Evolutionary conservation across 2,888 invertebrate species (phyloP).

Genomic region (Camponotus fellah): DNA sequence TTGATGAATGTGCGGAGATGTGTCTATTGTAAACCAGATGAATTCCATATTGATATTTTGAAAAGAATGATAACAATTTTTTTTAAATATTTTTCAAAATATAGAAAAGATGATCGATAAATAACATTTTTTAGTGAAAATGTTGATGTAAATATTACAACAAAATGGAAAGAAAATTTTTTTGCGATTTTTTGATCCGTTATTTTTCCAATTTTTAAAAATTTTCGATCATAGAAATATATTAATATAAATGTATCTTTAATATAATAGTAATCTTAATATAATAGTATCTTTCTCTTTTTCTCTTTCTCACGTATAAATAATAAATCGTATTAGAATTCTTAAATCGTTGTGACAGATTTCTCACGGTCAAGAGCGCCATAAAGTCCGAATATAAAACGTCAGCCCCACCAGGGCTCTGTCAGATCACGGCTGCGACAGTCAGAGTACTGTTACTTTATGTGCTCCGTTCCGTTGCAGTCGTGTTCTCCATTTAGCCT

Average conservation of each 20-base stretch:
- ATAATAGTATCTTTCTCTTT: neutral
- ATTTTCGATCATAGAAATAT: neutral
- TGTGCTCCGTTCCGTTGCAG: neutral
- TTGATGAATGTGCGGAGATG: neutral
- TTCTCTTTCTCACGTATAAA: neutral
- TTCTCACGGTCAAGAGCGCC: neutral
- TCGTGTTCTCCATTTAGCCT: neutral
- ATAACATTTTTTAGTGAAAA: neutral
- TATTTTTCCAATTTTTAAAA: neutral
- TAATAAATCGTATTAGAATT: neutral
- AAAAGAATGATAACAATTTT: neutral
- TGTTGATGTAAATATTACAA: neutral
- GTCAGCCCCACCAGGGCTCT: neutral
- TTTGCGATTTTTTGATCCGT: neutral
- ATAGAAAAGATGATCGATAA: neutral
- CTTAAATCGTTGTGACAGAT: neutral
- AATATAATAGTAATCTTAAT: no score
- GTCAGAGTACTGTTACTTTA: slow-evolving; percentile 28
- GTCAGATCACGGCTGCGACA: neutral
- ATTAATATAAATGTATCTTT: neutral
- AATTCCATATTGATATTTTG: neutral
- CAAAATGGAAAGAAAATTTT: neutral
- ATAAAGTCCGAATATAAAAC: neutral
- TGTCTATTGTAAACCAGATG: neutral
- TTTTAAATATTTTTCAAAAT: neutral